Base-by-base conservation (phyloP, 2,113 vertebrate species). In the Stigmatopora nigra region DNA sequence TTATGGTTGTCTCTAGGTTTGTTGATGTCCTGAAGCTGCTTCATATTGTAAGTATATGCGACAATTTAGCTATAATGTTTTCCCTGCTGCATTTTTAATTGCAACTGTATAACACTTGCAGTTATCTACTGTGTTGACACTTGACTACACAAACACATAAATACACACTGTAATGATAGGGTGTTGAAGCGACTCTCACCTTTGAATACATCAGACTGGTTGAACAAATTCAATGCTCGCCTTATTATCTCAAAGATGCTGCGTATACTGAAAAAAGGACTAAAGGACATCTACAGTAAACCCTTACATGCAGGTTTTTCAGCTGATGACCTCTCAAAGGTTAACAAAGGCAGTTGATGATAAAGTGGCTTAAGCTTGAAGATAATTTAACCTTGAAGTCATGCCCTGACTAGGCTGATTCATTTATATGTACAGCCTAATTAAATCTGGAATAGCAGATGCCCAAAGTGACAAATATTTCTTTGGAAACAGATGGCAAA, bases 21-120 rank as follows among this genome's bases (percentile, higher is more conserved):
- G 97, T 99, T 74, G 93, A 97, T 68, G 96, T 95, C 69, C 91
- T 99, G 78, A 98, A 96, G 88, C 91, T 99, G 75, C 91, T 99
- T 74, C 94, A 99, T 82, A 94, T 98, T 71, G 97, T 99, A 91
- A 99, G 96, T 97, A n/a, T n/a, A 45, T 36, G 64, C 31, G 47
- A 17, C n/a, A 45, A 45, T 38, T 57, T 46, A 19, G 25, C 25
- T 31, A 31, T 31, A 2, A 1, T 22, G 6, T 20, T 62, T n/a
- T 63, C 16, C 20, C 7, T 8, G 17, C 45, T 45, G n/a, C 51
- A 35, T 41, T 19, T 51, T 14, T 46, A 46, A 13, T 12, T 46
- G 12, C 45, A 46, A 46, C 5, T 14, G 12, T 1, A 46, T 14
- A 4, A 12, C 45, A 12, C 45, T 14, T 48, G 46, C 38, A n/a